A percentile compares a stretch with the other conserved stretches of the same genome.
Conservation (phyloP, 2,888 invertebrate species). For the Hemicrepidius hirtus region DNA sequence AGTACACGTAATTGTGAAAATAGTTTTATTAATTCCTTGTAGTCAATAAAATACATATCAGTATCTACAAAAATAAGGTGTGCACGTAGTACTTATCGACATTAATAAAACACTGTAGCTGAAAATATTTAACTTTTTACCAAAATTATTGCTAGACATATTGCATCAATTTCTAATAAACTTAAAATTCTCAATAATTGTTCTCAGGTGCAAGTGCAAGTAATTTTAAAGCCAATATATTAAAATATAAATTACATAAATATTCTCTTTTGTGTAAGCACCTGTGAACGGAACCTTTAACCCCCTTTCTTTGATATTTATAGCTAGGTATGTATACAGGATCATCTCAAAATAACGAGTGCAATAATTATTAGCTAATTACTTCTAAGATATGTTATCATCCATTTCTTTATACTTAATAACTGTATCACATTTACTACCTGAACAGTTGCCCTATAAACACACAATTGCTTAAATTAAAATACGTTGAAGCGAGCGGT, state of each 20-base stretch:
- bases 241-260: no score
- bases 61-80: not conserved
- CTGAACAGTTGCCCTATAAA: not conserved
- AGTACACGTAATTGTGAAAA: not conserved
- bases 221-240: no score
- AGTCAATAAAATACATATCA: not conserved
- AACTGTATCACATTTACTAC: conserved; percentile 15
- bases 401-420: not conserved
- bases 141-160: not conserved
- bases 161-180: not conserved
- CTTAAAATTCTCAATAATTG: not conserved
- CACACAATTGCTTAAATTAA: not conserved
- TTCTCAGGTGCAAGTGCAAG: no score
- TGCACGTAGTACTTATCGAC: not conserved
- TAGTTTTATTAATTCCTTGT: conserved; percentile 1
- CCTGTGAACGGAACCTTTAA: no score
- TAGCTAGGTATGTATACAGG: no score
- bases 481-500: conserved; percentile 2
- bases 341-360: not conserved
- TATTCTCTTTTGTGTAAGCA: no score
- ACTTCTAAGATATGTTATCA: not conserved
- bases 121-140: not conserved
- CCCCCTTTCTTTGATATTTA: no score
- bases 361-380: not conserved
- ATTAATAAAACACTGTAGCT: not conserved